Base-by-base conservation (phyloP, 2,113 vertebrate species). In the Cyphotilapia sp. region DNA sequence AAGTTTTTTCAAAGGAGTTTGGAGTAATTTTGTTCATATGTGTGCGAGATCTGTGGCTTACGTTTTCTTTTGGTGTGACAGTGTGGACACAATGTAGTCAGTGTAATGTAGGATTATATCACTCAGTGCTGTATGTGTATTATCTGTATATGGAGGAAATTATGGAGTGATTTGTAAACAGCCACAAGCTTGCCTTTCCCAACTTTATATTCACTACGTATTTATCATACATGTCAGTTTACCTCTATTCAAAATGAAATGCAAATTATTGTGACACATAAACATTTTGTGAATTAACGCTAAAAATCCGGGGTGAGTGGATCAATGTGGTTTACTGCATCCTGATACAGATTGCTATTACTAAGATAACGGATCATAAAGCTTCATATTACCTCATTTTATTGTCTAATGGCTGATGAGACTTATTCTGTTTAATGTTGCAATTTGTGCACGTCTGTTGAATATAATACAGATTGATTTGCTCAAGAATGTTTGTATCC, bases 231-330 rank as follows among this genome's bases (percentile, higher is more conserved):
- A 63, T 63, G 16, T 63, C 17, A 33, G 59, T 63, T 33, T 63
- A 31, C 31, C 6, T 19, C 31, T 63, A 0, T 11, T 63, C 9
- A 33, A 63, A 0, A n/a, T 33, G 16, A 35, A 33, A 33, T 63
- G 59, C 59, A 63, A 4, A 63, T 11, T 63, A 33, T 63, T 1
- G 2, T 63, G 59, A 19, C 29, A 63, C 1, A 31, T 61, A 35
- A 33, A 19, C 31, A 33, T 63, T 19, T 33, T 0, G 12, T 29
- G 54, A 1, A 57, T 27, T 14, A 1, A 57, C 1, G 12, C 54
- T 57, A 57, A 57, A 57, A 63, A 35, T 11, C 59, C 0, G 0
- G 9, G 0, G 9, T 1, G 5, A 33, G 9, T 33, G 8, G 29
- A 33, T 11, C 1, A 63, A 10, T 2, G 9, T 33, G 16, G 16